phyloP scores from a whole-genome alignment of 1,140 invertebrate species.

The Cherax quadricarinatus region DNA sequence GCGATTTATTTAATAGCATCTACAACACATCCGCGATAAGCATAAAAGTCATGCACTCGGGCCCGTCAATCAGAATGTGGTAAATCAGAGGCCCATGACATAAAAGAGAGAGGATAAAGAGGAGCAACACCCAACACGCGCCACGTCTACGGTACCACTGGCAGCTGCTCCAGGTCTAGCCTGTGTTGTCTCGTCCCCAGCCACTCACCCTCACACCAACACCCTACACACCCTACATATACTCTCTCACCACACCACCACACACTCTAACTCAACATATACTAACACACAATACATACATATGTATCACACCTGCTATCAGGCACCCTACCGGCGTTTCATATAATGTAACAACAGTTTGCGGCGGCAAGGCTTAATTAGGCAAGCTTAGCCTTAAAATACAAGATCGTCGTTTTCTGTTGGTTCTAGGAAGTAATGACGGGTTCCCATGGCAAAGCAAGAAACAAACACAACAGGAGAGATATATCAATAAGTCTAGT shows the following conservation, averaged over 20 bases:
- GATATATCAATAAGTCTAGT: no score
- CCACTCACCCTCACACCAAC: background rate
- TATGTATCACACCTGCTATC: background rate
- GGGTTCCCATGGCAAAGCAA: conserved; percentile 13
- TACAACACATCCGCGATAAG: background rate
- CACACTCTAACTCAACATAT: background rate
- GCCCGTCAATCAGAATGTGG: background rate
- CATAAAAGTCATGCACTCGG: background rate
- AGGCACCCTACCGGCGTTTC: background rate
- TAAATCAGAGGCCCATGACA: conserved; percentile 37
- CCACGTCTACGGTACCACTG: conserved; percentile 35
- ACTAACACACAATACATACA: background rate
- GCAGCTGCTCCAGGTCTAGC: background rate
- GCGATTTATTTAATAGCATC: background rate
- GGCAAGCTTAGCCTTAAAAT: background rate
- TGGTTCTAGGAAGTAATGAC: background rate
- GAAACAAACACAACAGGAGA: background rate
- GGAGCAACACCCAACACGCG: background rate
- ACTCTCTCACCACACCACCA: background rate
- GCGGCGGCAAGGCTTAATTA: background rate
- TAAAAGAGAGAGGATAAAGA: conserved; percentile 16
- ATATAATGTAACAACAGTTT: background rate
- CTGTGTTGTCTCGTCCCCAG: conserved; percentile 39
- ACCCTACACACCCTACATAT: background rate
- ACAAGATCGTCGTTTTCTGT: background rate